Percentiles rank a stretch among this genome's conserved stretches.
Evolutionary conservation across 2,113 vertebrate genomes (phyloP).

Genomic region (Laticauda colubrina): DNA sequence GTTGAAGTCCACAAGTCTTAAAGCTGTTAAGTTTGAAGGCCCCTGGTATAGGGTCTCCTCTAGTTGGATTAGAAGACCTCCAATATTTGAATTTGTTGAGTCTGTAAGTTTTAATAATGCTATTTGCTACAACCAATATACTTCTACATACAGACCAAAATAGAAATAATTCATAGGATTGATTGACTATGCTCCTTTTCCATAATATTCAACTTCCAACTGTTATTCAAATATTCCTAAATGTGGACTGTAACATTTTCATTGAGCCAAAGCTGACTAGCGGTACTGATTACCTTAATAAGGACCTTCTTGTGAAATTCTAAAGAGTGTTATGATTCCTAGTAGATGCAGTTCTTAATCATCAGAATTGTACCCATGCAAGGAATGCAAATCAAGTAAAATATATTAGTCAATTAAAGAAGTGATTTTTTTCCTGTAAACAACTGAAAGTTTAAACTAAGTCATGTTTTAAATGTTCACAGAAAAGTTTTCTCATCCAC

Average conservation of each 20-base stretch:
- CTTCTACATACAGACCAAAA: background rate
- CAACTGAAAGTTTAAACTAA: background rate
- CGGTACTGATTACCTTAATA: background rate
- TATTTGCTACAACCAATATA: background rate
- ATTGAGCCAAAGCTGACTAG: background rate
- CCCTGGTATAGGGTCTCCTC: too few species aligned
- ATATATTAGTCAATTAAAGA: conserved; percentile 28
- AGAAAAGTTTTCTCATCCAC: conserved; percentile 38
- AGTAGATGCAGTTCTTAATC: background rate
- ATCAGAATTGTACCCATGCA: background rate
- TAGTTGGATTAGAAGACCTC: too few species aligned
- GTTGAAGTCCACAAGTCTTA: too few species aligned
- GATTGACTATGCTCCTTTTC: too few species aligned
- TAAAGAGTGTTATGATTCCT: background rate
- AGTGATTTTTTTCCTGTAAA: background rate
- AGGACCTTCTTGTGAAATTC: background rate
- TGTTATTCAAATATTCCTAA: background rate
- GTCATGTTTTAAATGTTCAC: conserved; percentile 41
- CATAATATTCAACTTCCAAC: background rate
- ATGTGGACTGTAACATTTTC: background rate
- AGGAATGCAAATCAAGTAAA: conserved; percentile 26
- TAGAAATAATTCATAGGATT: background rate
- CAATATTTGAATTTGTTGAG: conserved; percentile 93
- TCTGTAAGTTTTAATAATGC: conserved; percentile 76
- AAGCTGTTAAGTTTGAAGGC: too few species aligned